Conservation (phyloP, 2,113 vertebrate species). For the Lepus americanus region DNA sequence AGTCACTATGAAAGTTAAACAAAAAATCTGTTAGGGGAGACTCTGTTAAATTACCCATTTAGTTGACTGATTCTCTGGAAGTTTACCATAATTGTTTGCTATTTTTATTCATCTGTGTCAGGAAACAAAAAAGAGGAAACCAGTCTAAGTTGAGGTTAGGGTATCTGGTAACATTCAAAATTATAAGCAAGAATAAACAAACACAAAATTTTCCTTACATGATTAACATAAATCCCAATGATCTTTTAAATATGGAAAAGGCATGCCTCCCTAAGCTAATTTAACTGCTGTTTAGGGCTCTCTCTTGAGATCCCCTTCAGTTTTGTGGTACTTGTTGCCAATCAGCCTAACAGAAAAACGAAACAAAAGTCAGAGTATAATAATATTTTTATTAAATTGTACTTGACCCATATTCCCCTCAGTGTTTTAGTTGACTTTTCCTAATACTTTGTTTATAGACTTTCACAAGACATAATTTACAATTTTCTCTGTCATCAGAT, state of each 20-base stretch:
- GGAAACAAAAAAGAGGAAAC: conserved; percentile 19
- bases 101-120: background rate
- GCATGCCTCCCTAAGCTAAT: background rate
- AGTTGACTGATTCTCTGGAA: background rate
- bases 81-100: background rate
- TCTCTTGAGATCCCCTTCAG: background rate
- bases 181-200: background rate
- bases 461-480: background rate
- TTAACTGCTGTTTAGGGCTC: background rate
- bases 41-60: background rate
- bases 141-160: background rate
- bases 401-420: background rate
- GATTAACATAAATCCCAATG: background rate
- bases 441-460: background rate
- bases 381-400: background rate
- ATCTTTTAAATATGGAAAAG: conserved; percentile 20
- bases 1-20: background rate
- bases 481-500: background rate
- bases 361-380: background rate
- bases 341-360: background rate
- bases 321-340: background rate
- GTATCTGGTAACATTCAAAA: background rate
- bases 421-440: background rate
- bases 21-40: background rate
- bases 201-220: background rate